phyloP scores from a whole-genome alignment of 2,888 invertebrate species.

The Eupithecia exiguata region DNA sequence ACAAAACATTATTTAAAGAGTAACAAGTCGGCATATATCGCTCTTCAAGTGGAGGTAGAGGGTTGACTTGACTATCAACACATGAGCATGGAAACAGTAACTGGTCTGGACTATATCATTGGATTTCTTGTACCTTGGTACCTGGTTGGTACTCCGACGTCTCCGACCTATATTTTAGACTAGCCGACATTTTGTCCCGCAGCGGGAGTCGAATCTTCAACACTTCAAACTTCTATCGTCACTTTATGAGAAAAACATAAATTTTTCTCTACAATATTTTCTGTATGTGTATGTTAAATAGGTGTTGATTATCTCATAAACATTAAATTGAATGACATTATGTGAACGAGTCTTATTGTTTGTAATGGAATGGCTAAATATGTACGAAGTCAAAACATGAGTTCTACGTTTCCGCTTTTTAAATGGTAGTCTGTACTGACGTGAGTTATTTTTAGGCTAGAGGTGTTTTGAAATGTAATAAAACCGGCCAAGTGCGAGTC shows the following conservation, averaged over 20 bases:
- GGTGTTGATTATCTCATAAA: not conserved
- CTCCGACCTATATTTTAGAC: too few species aligned
- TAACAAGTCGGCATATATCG: too few species aligned
- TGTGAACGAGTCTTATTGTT: not conserved
- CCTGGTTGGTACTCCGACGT: too few species aligned
- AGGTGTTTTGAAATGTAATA: not conserved
- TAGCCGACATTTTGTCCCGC: not conserved
- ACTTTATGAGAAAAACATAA: not conserved
- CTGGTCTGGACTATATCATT: too few species aligned
- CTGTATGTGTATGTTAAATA: not conserved
- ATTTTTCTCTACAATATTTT: not conserved
- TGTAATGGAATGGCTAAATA: constrained; percentile 8
- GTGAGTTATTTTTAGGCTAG: not conserved
- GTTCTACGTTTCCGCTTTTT: not conserved
- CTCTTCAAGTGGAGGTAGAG: too few species aligned
- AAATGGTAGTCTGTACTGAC: not conserved
- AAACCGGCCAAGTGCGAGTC: too few species aligned
- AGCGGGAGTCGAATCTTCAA: not conserved
- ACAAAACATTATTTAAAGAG: too few species aligned
- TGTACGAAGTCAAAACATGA: constrained; percentile 3
- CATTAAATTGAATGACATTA: constrained; percentile 18
- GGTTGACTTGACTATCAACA: too few species aligned
- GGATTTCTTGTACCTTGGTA: too few species aligned
- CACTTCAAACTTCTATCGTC: not conserved
- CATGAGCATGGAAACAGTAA: too few species aligned